phyloP scores from a whole-genome alignment of 2,888 invertebrate genomes.

The Acanthopleura granulata region DNA sequence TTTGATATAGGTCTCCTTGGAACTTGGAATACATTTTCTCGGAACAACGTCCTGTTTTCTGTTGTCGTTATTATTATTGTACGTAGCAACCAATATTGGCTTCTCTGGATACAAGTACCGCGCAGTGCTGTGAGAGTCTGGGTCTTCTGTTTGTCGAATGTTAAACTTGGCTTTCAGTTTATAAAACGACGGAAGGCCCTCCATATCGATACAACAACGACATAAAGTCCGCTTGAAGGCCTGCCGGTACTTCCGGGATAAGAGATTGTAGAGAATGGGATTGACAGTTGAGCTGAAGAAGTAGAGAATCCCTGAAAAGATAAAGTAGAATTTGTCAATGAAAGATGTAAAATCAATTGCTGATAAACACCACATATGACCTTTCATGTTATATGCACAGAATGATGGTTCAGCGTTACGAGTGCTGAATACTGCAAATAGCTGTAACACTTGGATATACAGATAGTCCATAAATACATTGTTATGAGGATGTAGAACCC shows the following conservation, averaged over 20 bases:
- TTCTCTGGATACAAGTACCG: constrained; percentile 34
- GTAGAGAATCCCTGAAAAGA: constrained; percentile 82
- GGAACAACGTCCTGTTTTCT: constrained; percentile 23
- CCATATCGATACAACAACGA: constrained; percentile 51
- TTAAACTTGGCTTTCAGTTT: constrained; percentile 48
- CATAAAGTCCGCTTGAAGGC: constrained; percentile 83
- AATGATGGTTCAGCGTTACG: too few species aligned
- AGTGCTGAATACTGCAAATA: too few species aligned
- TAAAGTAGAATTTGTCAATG: background rate
- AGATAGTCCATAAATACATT: too few species aligned
- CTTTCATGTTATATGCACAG: too few species aligned
- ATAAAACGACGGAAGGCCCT: constrained; percentile 55
- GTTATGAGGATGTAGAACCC: too few species aligned
- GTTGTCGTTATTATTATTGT: constrained; percentile 26
- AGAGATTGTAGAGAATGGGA: constrained; percentile 92
- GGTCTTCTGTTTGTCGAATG: constrained; percentile 31
- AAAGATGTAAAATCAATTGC: too few species aligned
- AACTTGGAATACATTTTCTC: constrained; percentile 27
- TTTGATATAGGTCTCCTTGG: constrained; percentile 40
- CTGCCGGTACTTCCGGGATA: constrained; percentile 93
- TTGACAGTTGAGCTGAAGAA: constrained; percentile 94
- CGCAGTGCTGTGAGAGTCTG: constrained; percentile 21
- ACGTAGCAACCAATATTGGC: constrained; percentile 34
- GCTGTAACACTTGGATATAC: too few species aligned
- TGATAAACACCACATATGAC: too few species aligned